These are phyloP conservation scores for Neodiprion lecontei DNA, from an alignment of 1,140 invertebrate genomes.

Conservation along the genomic window DNA sequence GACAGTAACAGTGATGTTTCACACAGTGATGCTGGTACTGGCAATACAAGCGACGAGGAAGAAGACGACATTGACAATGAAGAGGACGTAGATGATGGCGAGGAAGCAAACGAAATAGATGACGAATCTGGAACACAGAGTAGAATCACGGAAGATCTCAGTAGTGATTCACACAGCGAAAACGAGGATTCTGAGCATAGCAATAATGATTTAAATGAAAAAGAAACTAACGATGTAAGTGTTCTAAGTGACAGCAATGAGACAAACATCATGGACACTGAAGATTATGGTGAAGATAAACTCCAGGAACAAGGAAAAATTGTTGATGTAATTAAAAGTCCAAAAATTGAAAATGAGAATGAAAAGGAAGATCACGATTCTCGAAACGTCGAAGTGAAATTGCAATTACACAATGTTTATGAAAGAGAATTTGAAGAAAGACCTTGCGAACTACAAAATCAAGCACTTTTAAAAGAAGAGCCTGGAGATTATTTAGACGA, in stretches of 20 bases:
- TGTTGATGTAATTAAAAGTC: slow-evolving; percentile 39
- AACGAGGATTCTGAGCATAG: slow-evolving; percentile 40
- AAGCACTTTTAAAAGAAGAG: slow-evolving; percentile 4
- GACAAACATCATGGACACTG: slow-evolving; percentile 33
- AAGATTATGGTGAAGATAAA: slow-evolving; percentile 8
- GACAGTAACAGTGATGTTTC: slow-evolving; percentile 27
- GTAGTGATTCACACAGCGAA: slow-evolving; percentile 37
- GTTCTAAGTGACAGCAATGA: slow-evolving; percentile 27
- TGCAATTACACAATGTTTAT: background rate
- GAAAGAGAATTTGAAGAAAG: background rate
- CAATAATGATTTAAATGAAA: slow-evolving; percentile 26
- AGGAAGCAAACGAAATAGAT: slow-evolving; percentile 32
- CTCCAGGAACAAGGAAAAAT: background rate
- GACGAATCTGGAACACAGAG: slow-evolving; percentile 24
- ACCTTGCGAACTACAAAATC: background rate
- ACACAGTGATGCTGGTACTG: slow-evolving; percentile 25
- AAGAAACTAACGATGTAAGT: slow-evolving; percentile 23
- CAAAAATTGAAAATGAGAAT: slow-evolving; percentile 43
- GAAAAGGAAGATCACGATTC: slow-evolving; percentile 22
- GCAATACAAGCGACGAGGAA: slow-evolving; percentile 27
- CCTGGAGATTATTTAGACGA: slow-evolving; percentile 47
- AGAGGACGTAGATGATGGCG: slow-evolving; percentile 31
- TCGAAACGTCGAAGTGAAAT: background rate
- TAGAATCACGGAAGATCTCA: slow-evolving; percentile 24
- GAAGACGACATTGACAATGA: slow-evolving; percentile 28